A percentile compares a stretch with the other conserved stretches of the same genome.
Conservation (phyloP, 2,888 invertebrate genomes). For the Caenorhabditis sp. region DNA sequence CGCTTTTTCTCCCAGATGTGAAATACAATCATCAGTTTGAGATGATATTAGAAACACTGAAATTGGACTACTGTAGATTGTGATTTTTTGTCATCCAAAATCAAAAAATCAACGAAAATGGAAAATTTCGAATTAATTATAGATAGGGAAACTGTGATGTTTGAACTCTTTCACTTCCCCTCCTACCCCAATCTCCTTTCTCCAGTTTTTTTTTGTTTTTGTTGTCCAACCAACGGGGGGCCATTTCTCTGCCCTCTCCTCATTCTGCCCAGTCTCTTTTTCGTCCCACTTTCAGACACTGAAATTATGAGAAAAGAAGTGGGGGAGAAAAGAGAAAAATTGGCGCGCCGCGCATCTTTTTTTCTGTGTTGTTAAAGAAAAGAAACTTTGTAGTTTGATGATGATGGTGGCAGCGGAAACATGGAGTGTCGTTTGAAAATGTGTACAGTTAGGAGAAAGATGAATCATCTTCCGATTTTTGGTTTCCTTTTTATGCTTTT, state of each 20-base stretch:
- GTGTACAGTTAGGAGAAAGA: no score
- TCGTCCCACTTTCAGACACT: neutral
- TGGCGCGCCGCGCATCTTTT: neutral
- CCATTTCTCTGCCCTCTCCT: neutral
- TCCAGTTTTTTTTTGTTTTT: neutral
- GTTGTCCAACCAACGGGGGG: neutral
- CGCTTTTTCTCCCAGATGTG: no score
- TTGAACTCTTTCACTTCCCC: neutral
- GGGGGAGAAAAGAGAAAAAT: neutral
- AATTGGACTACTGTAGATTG: no score
- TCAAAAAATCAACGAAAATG: no score
- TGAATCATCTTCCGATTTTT: no score
- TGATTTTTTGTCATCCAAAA: no score
- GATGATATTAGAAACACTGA: no score
- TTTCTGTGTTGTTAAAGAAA: neutral
- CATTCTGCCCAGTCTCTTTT: neutral
- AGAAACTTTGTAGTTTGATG: neutral
- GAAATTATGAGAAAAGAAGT: neutral
- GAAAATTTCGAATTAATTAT: no score
- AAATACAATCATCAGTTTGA: no score
- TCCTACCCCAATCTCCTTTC: neutral
- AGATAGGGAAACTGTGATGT: neutral
- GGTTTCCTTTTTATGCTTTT: no score
- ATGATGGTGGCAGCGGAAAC: no score
- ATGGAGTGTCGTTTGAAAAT: no score